Evolutionary conservation across 1,140 invertebrate species (phyloP), one percentile per base, ranked within the genome.

Genomic region (Mya arenaria): DNA sequence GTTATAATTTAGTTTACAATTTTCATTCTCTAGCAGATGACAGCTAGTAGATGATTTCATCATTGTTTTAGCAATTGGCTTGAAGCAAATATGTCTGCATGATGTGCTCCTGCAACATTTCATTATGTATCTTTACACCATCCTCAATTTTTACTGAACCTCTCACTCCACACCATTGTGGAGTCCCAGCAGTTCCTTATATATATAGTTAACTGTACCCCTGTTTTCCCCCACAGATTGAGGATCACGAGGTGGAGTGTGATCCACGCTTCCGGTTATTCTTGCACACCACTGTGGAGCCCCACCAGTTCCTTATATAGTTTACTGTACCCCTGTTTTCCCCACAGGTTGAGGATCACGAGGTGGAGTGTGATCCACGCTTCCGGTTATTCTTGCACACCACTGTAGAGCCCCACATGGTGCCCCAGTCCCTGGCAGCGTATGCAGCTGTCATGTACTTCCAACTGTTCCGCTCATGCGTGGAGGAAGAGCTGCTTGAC

Each of bases 161-260:
- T n/a, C n/a, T n/a, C n/a, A n/a, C n/a, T n/a, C n/a, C n/a, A n/a
- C n/a, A n/a, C n/a, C n/a, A n/a, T n/a, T n/a, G n/a, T n/a, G n/a
- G n/a, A n/a, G n/a, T n/a, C n/a, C n/a, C n/a, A n/a, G n/a, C n/a
- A n/a, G n/a, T n/a, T n/a, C n/a, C n/a, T n/a, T n/a, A n/a, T n/a
- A n/a, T n/a, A n/a, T n/a, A n/a, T n/a, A n/a, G n/a, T n/a, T n/a
- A n/a, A n/a, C n/a, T n/a, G n/a, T n/a, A n/a, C n/a, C n/a, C n/a
- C n/a, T n/a, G n/a, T n/a, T n/a, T n/a, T n/a, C n/a, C n/a, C n/a
- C n/a, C n/a, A n/a, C 74, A 92, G 91, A 88, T 92, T 25, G 90
- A 91, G 37, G 91, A 92, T 69, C 91, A 92, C 84, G 92, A 93
- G 56, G 91, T 93, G 28, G 92, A 93, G 77, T 93, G 92, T 86